Evolutionary conservation across 2,797 vertebrate species (phyloP).

Genomic region (Crenuchus spilurus): DNA sequence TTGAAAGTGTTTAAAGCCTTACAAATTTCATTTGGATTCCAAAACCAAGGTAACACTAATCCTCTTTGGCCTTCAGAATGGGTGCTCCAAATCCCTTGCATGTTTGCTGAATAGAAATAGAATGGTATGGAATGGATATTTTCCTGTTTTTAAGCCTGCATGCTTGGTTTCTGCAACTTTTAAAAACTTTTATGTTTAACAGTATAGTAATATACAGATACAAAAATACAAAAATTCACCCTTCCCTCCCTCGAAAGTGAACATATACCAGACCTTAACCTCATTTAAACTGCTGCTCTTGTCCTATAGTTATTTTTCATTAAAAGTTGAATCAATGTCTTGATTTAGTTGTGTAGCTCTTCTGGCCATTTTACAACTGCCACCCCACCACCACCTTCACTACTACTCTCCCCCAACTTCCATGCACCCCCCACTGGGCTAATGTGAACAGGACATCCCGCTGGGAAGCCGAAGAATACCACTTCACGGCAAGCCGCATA

Average conservation of each 20-base stretch:
- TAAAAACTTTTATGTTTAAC: constrained; percentile 52
- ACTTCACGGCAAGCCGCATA: constrained; percentile 97
- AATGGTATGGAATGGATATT: constrained; percentile 44
- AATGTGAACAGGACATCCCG: constrained; percentile 99
- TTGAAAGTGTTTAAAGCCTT: constrained; percentile 36
- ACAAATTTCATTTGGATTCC: constrained; percentile 30
- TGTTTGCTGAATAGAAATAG: constrained; percentile 48
- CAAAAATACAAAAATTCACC: constrained; percentile 53
- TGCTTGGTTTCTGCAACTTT: constrained; percentile 46
- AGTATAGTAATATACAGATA: constrained; percentile 60
- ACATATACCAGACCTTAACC: constrained; percentile 72
- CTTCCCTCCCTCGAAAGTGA: constrained; percentile 23
- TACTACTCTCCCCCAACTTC: constrained; percentile 39
- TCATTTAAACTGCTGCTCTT: constrained; percentile 68
- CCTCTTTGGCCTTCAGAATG: constrained; percentile 46
- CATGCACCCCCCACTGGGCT: constrained; percentile 88
- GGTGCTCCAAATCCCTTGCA: constrained; percentile 38
- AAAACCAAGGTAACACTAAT: constrained; percentile 47
- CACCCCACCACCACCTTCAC: constrained; percentile 25
- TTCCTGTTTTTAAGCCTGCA: constrained; percentile 50
- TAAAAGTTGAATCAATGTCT: constrained; percentile 99
- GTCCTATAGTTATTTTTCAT: constrained; percentile 96
- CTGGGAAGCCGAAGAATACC: constrained; percentile 99
- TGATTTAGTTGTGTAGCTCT: constrained; percentile 99
- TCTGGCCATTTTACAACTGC: constrained; percentile 86